Base-by-base conservation (phyloP, 2,888 invertebrate species). In the Aporophyla nigra region DNA sequence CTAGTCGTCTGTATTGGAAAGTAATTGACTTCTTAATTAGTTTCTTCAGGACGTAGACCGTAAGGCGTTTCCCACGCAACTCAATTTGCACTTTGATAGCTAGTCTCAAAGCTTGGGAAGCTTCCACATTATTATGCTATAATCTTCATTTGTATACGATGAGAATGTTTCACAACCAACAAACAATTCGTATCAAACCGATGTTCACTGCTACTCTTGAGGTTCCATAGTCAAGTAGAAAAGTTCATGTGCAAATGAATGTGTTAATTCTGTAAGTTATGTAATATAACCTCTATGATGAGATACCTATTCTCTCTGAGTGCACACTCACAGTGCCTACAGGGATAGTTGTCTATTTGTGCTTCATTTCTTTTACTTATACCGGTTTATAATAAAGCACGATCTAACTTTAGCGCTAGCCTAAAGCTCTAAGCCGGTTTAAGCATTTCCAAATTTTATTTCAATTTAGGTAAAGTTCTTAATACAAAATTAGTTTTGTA, bases 1-100 rank as follows among this genome's bases (percentile, higher is more conserved):
- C 65, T 46, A 72, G 10, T 43, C 16, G 63, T 67, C 76, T 21
- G 46, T 65, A 78, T 85, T 74, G 63, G 75, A 58, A 65, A 78
- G 62, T 80, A 83, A 86, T 86, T 74, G 58, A 78, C 76, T 86
- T 78, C 16, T 54, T 84, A 86, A 84, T 84, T 84, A 84, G 74
- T 75, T 85, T 67, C 71, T 75, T 76, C 58, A 54, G 69, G 54
- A 65, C 51, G 40, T 27, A 63, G 65, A 70, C 40, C 40, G 56
- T 27, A 49, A 68, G 67, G 58, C 72, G 21, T 80, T 71, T 49
- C 71, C 63, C 40, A 74, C 66, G 61, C 67, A 76, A 83, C 86
- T 80, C 69, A 84, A 85, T 86, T 76, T 78, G 76, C 78, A 78
- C 76, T 86, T 76, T 53, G 69, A 74, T 67, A 67, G 53, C 73